phyloP scores from a whole-genome alignment of 2,888 invertebrate genomes.

The Dorcus parallelipipedus region DNA sequence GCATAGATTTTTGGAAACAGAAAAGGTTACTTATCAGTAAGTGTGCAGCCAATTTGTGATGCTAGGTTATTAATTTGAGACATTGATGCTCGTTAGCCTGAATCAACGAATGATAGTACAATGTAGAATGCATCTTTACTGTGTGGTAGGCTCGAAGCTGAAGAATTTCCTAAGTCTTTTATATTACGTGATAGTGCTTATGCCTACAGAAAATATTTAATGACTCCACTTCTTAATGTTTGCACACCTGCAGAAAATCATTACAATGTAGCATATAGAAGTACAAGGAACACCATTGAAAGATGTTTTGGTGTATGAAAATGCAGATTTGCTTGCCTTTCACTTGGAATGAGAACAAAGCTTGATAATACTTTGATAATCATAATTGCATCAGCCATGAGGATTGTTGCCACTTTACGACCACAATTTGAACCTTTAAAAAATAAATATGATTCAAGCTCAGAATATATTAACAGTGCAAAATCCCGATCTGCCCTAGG shows the following conservation, averaged over 20 bases:
- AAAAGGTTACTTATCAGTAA: conserved; percentile 25
- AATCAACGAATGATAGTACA: background rate
- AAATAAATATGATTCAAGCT: too few species aligned
- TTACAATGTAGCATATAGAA: conserved; percentile 4
- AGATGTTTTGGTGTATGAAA: conserved; percentile 9
- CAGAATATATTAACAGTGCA: too few species aligned
- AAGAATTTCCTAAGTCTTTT: background rate
- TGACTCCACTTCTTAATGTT: background rate
- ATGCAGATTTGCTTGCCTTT: too few species aligned
- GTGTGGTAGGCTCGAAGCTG: conserved; percentile 1
- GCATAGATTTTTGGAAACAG: conserved; percentile 24
- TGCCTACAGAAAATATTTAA: background rate
- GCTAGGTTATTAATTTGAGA: background rate
- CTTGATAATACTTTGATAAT: too few species aligned
- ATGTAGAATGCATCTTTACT: background rate
- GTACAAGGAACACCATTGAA: conserved; percentile 10
- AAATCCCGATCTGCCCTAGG: too few species aligned
- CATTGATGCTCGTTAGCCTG: background rate
- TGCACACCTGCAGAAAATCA: background rate
- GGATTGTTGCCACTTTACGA: too few species aligned
- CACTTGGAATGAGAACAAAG: too few species aligned
- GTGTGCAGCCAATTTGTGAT: background rate
- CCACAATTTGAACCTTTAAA: too few species aligned
- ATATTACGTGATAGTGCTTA: background rate
- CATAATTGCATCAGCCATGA: too few species aligned